Evolutionary conservation across 2,888 invertebrate genomes (phyloP).

Genomic region (Ophioninae sp.): DNA sequence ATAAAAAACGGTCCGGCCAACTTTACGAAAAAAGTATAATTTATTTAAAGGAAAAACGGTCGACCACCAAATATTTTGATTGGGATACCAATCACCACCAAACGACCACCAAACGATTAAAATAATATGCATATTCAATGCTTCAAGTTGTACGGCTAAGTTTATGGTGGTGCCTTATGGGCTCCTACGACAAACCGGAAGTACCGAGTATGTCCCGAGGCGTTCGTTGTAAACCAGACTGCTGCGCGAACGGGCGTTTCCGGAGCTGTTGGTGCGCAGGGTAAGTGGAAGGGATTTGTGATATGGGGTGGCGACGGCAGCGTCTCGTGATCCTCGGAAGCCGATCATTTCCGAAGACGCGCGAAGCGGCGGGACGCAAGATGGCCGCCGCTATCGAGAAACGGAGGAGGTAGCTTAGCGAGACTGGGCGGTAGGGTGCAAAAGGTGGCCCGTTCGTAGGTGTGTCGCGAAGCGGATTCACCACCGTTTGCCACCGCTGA

Average conservation of each 20-base stretch:
- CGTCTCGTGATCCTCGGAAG: constrained; percentile 56
- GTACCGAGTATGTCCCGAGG: not conserved
- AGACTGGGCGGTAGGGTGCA: constrained; percentile 85
- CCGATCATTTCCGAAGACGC: constrained; percentile 46
- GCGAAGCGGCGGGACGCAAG: constrained; percentile 83
- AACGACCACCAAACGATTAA: no score
- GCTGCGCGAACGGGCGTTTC: constrained; percentile 12
- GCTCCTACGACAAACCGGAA: not conserved
- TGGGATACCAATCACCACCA: no score
- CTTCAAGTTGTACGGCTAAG: no score
- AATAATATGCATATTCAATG: no score
- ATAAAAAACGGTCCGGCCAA: no score
- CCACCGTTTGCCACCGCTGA: constrained; percentile 39
- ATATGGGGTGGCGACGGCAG: not conserved
- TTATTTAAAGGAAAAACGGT: no score
- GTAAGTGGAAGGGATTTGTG: not conserved
- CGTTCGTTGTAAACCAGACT: constrained; percentile 1
- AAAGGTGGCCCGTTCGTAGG: constrained; percentile 86
- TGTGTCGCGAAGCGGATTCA: constrained; percentile 84
- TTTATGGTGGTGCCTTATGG: no score
- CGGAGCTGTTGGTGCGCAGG: not conserved
- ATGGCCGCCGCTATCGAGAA: constrained; percentile 88
- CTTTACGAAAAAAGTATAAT: no score
- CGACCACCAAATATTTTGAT: no score
- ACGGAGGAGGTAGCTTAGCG: constrained; percentile 84